Base-by-base conservation (phyloP, 2,888 invertebrate genomes). In the Osmoderma eremita region DNA sequence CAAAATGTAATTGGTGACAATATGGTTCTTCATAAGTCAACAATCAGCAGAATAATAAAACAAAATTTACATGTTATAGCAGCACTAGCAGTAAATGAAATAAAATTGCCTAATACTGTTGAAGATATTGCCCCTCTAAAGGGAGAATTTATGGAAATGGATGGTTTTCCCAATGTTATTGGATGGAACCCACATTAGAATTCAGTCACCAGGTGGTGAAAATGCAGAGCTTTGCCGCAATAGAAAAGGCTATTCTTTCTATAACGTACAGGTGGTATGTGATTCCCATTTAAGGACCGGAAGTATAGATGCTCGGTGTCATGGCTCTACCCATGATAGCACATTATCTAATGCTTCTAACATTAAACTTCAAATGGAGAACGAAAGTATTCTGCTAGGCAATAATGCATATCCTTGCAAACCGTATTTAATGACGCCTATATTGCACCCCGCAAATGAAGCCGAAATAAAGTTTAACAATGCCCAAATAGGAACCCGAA, bases 161-260 rank as follows among this genome's bases (percentile, higher is more conserved):
- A 18, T 4, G 48, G 41, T 2, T 63, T 63, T 20, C 63, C 62
- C 1, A 62, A 67, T 51, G 61, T 66, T 38, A 45, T 62, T 73
- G 24, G 73, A 73, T 65, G 71, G 73, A 45, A 72, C 71, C 1
- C 72, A 73, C 48, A 61, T 74, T 1, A 67, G 68, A 62, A 71
- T 75, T 51, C 63, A 65, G 30, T 72, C 73, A 13, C 72, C 71
- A 36, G 74, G 71, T 50, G 72, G 73, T 54, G 65, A 70, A 13
- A 58, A 71, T 49, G 69, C 70, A 13, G 72, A 74, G 56, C 42
- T 65, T 17, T 74, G 65, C 22, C 42, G 71, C 48, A 75, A 74
- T 58, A 51, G 71, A 20, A 75, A 74, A 67, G 70, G 68, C 8
- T 71, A 67, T 62, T 74, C 74, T 67, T 72, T 71, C 24, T 24